phyloP scores from a whole-genome alignment of 92 coral and sea anemone genomes.

The Parazoanthus atlanticus region DNA sequence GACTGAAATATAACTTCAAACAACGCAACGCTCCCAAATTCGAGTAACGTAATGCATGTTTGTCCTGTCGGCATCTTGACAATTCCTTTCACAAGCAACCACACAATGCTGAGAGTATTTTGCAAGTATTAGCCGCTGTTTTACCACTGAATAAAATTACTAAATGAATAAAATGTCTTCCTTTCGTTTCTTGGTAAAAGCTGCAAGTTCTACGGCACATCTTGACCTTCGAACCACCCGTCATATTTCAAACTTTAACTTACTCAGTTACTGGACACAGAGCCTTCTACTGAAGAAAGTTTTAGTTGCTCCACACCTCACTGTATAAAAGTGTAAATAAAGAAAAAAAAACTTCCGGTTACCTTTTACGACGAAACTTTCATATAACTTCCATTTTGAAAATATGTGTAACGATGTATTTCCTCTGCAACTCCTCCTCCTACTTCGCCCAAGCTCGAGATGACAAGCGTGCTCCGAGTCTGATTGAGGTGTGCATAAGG shows the following conservation, averaged over 20 bases:
- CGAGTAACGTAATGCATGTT: neutral
- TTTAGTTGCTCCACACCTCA: neutral
- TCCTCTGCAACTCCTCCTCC: slow-evolving; percentile 36
- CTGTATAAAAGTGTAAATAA: neutral
- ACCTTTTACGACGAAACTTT: slow-evolving; percentile 19
- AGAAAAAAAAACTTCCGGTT: slow-evolving; percentile 5
- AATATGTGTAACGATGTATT: slow-evolving; percentile 11
- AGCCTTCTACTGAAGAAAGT: neutral
- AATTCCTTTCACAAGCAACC: slow-evolving; percentile 8
- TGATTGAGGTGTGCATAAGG: slow-evolving; percentile 13
- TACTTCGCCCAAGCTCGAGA: neutral
- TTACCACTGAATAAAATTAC: neutral
- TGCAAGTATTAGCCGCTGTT: neutral
- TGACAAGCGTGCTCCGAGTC: slow-evolving; percentile 13
- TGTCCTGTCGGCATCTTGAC: slow-evolving; percentile 39
- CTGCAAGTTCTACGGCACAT: neutral
- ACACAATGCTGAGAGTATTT: neutral
- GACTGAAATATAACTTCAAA: neutral
- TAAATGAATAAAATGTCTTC: neutral
- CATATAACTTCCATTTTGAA: slow-evolving; percentile 20
- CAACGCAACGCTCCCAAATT: neutral
- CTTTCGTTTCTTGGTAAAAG: neutral
- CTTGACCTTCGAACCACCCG: slow-evolving; percentile 22
- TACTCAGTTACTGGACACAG: neutral
- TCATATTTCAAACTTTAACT: neutral